Conservation (phyloP, 2,113 vertebrate species). For the Syngnathus scovelli region DNA sequence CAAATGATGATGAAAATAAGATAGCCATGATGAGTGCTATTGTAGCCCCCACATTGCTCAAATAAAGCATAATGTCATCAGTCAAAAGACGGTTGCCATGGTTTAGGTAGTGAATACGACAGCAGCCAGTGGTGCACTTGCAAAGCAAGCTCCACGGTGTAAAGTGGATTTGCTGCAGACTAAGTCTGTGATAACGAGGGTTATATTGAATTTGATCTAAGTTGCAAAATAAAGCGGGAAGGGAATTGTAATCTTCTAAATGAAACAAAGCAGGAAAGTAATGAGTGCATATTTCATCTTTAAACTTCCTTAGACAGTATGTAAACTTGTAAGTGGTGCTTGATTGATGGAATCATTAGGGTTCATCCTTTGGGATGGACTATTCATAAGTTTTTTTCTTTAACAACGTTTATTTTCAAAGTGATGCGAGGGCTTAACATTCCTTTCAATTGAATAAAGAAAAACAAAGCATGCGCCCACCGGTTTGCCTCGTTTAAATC, state of each 20-base stretch:
- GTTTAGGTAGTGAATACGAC: background rate
- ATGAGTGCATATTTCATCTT: background rate
- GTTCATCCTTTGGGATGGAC: background rate
- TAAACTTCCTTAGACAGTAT: background rate
- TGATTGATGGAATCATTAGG: background rate
- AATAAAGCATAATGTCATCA: background rate
- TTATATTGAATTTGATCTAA: background rate
- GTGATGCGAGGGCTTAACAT: background rate
- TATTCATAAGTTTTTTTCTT: background rate
- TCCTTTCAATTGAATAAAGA: background rate
- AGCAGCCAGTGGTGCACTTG: background rate
- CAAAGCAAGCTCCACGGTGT: background rate
- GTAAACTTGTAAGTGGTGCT: background rate
- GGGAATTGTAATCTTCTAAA: background rate
- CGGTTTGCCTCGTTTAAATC: slow-evolving; percentile 11
- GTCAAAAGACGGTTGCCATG: background rate
- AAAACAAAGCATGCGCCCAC: background rate
- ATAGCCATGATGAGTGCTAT: background rate
- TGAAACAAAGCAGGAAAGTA: background rate
- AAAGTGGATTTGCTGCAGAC: background rate
- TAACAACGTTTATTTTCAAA: background rate
- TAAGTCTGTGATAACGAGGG: background rate
- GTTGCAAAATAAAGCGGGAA: background rate
- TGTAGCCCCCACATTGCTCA: background rate
- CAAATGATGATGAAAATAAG: background rate